phyloP scores from a whole-genome alignment of 2,797 vertebrate genomes.

The Danio kyathit region DNA sequence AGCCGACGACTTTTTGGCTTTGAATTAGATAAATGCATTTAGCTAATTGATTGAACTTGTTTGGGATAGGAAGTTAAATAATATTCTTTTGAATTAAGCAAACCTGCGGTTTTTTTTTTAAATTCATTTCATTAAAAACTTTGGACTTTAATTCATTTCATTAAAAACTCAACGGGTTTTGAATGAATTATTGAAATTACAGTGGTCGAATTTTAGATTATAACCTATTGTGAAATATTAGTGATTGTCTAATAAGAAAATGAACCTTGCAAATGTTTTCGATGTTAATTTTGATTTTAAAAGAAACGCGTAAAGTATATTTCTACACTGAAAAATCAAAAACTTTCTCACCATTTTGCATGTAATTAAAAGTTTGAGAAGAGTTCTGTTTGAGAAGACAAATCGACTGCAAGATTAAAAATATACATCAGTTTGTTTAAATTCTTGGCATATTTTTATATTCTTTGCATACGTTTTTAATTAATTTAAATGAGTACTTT shows the following conservation, averaged over 20 bases:
- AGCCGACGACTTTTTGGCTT: conserved; percentile 2
- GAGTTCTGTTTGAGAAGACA: not conserved
- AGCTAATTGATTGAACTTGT: not conserved
- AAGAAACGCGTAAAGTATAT: not conserved
- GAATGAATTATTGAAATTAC: not conserved
- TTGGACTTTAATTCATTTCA: no score
- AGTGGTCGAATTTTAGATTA: conserved; percentile 8
- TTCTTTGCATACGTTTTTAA: not conserved
- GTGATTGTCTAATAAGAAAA: not conserved
- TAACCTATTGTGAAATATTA: not conserved
- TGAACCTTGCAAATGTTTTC: not conserved
- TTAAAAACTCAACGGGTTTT: not conserved
- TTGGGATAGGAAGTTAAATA: not conserved
- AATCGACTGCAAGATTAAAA: not conserved
- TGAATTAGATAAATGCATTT: conserved; percentile 65
- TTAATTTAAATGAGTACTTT: not conserved
- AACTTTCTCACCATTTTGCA: not conserved
- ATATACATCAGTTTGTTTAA: not conserved
- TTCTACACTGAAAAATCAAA: not conserved
- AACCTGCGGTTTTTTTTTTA: not conserved
- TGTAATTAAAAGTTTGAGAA: not conserved
- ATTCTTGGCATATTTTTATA: not conserved
- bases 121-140: not conserved
- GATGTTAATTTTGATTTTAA: not conserved
- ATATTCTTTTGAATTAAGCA: not conserved